phyloP scores from a whole-genome alignment of 2,113 vertebrate species.

The Eudyptes chrysolophus region DNA sequence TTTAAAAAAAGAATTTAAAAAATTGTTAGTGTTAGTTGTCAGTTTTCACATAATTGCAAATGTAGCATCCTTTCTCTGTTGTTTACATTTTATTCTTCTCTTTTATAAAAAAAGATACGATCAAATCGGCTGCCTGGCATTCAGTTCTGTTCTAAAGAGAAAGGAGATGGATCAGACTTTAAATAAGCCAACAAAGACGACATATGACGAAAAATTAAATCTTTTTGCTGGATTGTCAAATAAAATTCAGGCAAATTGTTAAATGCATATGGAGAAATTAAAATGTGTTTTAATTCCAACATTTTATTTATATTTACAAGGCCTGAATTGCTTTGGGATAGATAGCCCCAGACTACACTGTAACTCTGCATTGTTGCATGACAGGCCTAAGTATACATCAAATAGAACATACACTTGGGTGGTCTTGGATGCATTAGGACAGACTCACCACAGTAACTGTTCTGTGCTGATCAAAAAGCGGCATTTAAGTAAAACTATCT shows the following conservation, averaged over 20 bases:
- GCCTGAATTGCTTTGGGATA: background rate
- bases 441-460: background rate
- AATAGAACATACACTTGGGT: background rate
- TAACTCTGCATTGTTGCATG: background rate
- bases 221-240: background rate
- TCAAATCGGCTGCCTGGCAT: background rate
- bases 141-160: background rate
- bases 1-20: background rate
- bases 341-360: background rate
- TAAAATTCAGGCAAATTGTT: background rate
- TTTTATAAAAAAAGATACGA: background rate
- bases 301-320: background rate
- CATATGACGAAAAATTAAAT: background rate
- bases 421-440: background rate
- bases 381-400: background rate
- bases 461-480: background rate
- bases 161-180: background rate
- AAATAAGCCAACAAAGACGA: background rate
- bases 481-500: background rate
- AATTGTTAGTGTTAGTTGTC: background rate
- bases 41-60: background rate
- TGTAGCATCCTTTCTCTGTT: background rate
- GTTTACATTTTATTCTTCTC: background rate
- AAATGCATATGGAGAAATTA: background rate
- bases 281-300: background rate